phyloP scores from a whole-genome alignment of 1,140 invertebrate genomes.

The Rhyacophila brunnea region DNA sequence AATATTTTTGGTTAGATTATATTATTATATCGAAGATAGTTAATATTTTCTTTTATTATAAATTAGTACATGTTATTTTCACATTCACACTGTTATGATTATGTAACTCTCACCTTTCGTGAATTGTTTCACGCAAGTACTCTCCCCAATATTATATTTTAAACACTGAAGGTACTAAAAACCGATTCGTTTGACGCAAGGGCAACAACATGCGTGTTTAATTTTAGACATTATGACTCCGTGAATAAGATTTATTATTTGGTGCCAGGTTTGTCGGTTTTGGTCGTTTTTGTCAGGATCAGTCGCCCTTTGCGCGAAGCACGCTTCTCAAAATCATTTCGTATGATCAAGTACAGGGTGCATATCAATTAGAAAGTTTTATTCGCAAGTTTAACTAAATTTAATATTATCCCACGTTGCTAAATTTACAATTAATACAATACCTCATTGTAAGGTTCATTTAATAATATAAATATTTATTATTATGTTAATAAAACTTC shows the following conservation, averaged over 20 bases:
- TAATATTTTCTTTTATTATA: too few relatives aligned
- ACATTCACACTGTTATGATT: background rate
- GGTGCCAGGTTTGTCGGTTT: slow-evolving; percentile 1
- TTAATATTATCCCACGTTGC: too few relatives aligned
- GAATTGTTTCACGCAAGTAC: background rate
- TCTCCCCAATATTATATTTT: slow-evolving; percentile 12
- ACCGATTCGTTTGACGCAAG: background rate
- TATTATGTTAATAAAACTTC: too few relatives aligned
- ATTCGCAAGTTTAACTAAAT: too few relatives aligned
- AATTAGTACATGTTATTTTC: background rate
- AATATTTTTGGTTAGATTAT: too few relatives aligned
- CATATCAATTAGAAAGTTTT: background rate
- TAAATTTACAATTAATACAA: too few relatives aligned
- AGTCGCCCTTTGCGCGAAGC: background rate
- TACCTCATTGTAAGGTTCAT: too few relatives aligned
- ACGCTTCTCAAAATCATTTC: background rate
- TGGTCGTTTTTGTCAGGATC: background rate
- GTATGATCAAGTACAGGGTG: background rate
- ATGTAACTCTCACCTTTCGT: background rate
- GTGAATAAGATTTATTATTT: slow-evolving; percentile 12
- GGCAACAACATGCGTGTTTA: slow-evolving; percentile 1
- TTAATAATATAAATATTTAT: too few relatives aligned
- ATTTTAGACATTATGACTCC: slow-evolving; percentile 14
- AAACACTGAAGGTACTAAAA: background rate
- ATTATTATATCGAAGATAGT: too few relatives aligned